Percentiles rank a stretch among this genome's conserved stretches.
These are phyloP conservation scores for Leptodactylus fallax DNA, from an alignment of 2,797 vertebrate species.

Conservation along the genomic window DNA sequence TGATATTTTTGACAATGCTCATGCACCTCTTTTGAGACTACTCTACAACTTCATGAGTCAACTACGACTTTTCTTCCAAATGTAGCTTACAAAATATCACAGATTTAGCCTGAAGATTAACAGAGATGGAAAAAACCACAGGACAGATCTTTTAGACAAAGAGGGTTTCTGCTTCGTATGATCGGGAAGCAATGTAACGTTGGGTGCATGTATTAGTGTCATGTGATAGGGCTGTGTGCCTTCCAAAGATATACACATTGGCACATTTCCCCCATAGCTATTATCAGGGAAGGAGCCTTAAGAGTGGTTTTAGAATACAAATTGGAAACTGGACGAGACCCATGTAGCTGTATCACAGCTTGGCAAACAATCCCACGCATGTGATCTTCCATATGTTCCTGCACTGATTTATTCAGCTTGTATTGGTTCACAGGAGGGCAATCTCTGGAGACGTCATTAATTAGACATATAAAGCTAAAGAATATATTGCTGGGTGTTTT, in stretches of 20 bases:
- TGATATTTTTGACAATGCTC: neutral
- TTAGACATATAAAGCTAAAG: constrained; percentile 45
- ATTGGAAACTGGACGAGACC: constrained; percentile 49
- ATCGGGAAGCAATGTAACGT: constrained; percentile 10
- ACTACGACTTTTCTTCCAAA: neutral
- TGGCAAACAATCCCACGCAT: constrained; percentile 36
- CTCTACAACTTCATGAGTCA: neutral
- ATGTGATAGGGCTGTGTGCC: constrained; percentile 26
- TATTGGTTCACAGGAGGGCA: constrained; percentile 49
- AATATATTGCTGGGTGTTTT: constrained; percentile 57
- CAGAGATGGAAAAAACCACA: neutral
- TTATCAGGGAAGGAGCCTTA: constrained; percentile 35
- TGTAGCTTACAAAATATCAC: neutral
- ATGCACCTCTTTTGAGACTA: neutral
- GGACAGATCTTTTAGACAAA: constrained; percentile 3
- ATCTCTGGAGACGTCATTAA: constrained; percentile 56
- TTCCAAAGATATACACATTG: constrained; percentile 41
- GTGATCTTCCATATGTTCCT: constrained; percentile 42
- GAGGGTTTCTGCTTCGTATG: neutral
- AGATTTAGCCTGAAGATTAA: neutral
- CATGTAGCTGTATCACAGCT: constrained; percentile 39
- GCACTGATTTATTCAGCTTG: constrained; percentile 50
- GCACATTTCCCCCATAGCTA: constrained; percentile 28
- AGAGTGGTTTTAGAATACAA: constrained; percentile 24
- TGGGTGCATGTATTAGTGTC: constrained; percentile 12